These are phyloP conservation scores for Tribolium castaneum DNA, from an alignment of 1,140 invertebrate genomes.

Conservation along the genomic window DNA sequence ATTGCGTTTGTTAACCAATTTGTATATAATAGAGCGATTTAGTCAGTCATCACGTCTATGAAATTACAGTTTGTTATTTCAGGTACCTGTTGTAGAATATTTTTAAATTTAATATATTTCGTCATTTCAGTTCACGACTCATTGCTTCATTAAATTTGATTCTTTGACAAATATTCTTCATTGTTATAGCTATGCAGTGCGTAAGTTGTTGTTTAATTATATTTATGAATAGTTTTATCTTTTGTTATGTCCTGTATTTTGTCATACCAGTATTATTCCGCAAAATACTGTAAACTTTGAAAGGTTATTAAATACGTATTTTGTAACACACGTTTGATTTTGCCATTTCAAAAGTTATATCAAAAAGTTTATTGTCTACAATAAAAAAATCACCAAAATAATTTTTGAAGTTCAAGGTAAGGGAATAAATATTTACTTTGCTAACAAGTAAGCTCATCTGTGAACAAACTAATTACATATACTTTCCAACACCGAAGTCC, in stretches of 20 bases:
- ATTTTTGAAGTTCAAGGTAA: neutral
- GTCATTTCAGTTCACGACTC: neutral
- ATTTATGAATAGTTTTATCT: slow-evolving; percentile 27
- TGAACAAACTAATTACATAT: neutral
- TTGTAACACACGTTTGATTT: slow-evolving; percentile 5
- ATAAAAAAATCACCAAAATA: neutral
- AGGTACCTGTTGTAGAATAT: slow-evolving; percentile 30
- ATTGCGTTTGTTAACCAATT: slow-evolving; percentile 13
- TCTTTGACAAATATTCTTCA: slow-evolving; percentile 21
- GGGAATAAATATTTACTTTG: neutral
- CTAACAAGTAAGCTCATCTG: neutral
- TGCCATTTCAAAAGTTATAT: neutral
- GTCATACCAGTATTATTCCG: slow-evolving; percentile 22
- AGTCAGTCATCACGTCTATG: neutral
- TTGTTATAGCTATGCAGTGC: neutral
- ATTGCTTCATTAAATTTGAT: neutral
- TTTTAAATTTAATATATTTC: slow-evolving; percentile 31
- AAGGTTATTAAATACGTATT: slow-evolving; percentile 30
- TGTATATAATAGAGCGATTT: slow-evolving; percentile 18
- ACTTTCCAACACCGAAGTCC: no score
- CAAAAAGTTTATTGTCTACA: neutral
- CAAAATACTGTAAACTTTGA: slow-evolving; percentile 8
- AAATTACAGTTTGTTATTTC: slow-evolving; percentile 19
- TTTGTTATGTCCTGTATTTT: slow-evolving; percentile 28
- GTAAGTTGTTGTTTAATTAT: slow-evolving; percentile 24